Conservation (phyloP, 2,797 vertebrate genomes). For the Lagothrix lagotricha region DNA sequence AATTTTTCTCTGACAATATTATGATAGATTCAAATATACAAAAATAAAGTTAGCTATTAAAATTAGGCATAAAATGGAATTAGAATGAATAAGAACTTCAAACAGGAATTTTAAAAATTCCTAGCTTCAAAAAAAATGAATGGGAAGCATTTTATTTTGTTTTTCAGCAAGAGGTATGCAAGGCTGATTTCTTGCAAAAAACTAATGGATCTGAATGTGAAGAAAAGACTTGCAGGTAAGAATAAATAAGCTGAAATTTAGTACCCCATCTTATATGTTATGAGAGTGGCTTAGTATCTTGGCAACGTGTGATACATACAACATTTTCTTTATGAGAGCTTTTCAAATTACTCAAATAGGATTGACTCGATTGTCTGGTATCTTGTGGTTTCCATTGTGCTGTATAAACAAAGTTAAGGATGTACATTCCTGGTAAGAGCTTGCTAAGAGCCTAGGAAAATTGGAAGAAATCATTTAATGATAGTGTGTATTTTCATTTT, state of each 20-base stretch:
- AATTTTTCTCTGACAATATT: background rate
- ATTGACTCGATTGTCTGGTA: background rate
- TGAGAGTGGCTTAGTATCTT: background rate
- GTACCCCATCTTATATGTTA: background rate
- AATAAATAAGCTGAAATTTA: background rate
- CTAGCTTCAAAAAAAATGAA: background rate
- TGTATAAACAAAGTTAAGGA: background rate
- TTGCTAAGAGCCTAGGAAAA: background rate
- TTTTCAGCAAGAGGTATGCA: background rate
- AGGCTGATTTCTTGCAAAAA: background rate
- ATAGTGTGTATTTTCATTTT: background rate
- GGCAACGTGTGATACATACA: rapidly evolving
- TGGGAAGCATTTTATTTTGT: constrained; percentile 34
- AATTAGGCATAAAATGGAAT: background rate
- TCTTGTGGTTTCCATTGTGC: background rate
- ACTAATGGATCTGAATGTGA: background rate
- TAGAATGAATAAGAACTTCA: background rate
- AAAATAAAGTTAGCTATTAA: background rate
- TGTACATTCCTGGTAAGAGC: background rate
- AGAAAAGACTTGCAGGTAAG: background rate
- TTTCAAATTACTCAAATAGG: background rate
- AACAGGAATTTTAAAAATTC: background rate
- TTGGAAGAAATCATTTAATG: background rate
- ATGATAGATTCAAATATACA: background rate
- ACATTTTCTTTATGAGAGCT: background rate